Base-by-base conservation (phyloP, 2,888 invertebrate genomes). In the Marasmarcha lunaedactyla region DNA sequence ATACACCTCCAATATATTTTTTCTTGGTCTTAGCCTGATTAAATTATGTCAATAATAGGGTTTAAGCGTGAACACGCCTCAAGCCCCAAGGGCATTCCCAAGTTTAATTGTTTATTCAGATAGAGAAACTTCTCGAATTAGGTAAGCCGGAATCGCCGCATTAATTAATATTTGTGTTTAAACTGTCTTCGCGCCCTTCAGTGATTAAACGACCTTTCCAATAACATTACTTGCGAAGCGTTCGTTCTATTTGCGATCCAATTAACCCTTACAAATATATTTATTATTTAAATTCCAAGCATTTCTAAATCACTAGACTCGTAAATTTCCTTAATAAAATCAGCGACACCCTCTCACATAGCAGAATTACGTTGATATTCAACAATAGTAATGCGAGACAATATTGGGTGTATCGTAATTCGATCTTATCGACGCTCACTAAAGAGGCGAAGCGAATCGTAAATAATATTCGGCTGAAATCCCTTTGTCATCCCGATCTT, bases 121-220 rank as follows among this genome's bases (percentile, higher is more conserved):
- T 70, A 72, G 70, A 58, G 58, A 53, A 74, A 81, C 65, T 76
- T 76, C 71, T 65, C 67, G 58, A 72, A 76, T 77, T 74, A 77
- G 71, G 71, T 73, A 68, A 71, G 59, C 67, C 69, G 68, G 68
- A 73, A 78, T 68, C 62, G 67, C 66, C 67, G 66, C 68, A 70
- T 71, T 79, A 78, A 79, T 79, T 79, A 78, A 79, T 79, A 77
- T 79, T 78, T 79, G 74, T 73, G 64, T 77, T 78, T 71, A 62
- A 73, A 72, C 72, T 71, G 72, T 71, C 74, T 69, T 66, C 64
- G 57, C 70, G 71, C 68, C 72, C 71, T 71, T 72, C 69, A 69
- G 72, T 74, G 71, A 78, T 76, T 76, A 77, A 72, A 63, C 59
- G 69, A 69, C 72, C 71, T 71, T 71, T 69, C 71, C 63, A 73